Evolutionary conservation across 2,113 vertebrate genomes (phyloP).

Genomic region (Artemisiospiza belli): DNA sequence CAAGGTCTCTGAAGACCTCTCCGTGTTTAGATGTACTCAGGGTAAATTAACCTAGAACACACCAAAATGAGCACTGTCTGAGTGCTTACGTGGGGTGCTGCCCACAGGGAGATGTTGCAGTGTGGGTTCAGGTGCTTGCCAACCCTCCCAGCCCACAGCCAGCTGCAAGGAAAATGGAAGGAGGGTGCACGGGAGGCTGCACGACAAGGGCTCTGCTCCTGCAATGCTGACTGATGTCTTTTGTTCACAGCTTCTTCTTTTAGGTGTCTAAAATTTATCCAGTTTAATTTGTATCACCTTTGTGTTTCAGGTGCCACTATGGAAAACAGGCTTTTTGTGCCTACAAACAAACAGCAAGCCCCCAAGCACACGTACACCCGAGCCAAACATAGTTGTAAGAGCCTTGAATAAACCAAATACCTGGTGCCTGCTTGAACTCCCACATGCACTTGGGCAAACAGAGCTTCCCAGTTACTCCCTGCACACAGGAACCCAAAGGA

Average conservation of each 20-base stretch:
- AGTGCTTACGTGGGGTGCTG: neutral
- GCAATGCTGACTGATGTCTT: neutral
- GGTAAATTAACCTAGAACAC: neutral
- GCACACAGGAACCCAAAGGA: neutral
- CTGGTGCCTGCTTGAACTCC: neutral
- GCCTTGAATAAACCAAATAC: neutral
- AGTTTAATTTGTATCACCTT: neutral
- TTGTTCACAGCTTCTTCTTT: neutral
- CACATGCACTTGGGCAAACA: neutral
- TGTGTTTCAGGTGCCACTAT: neutral
- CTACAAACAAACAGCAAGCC: neutral
- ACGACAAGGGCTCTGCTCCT: accelerated
- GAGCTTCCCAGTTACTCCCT: constrained; percentile 15
- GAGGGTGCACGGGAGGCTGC: neutral
- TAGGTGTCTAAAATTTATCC: neutral
- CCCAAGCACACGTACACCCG: neutral
- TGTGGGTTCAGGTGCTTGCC: neutral
- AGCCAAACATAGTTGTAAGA: constrained; percentile 10
- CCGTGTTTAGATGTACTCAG: neutral
- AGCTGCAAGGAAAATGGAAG: neutral
- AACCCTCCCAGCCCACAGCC: neutral
- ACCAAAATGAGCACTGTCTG: neutral
- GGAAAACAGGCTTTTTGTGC: neutral
- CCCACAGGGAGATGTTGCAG: neutral
- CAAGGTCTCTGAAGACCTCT: neutral